phyloP scores from a whole-genome alignment of 1,140 invertebrate genomes.

The Rhagoletis zephyria region DNA sequence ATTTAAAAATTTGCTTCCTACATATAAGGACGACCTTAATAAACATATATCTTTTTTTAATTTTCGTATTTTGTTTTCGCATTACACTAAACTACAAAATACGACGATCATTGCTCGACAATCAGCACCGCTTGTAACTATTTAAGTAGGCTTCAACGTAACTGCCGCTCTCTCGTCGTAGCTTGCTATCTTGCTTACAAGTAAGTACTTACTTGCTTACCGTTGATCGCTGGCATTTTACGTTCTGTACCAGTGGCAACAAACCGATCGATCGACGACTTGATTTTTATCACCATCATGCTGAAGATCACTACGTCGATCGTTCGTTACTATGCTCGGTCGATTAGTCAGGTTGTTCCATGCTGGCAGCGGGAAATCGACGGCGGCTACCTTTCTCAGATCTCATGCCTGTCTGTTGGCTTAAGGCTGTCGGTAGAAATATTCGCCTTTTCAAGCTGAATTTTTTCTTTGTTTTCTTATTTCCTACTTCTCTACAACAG shows the following conservation, averaged over 20 bases:
- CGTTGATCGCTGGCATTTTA: background rate
- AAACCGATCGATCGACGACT: background rate
- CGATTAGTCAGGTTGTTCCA: background rate
- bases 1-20: too few relatives aligned
- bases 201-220: background rate
- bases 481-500: background rate
- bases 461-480: background rate
- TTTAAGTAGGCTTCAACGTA: slow-evolving; percentile 23
- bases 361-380: background rate
- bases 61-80: too few relatives aligned
- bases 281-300: slow-evolving; percentile 19
- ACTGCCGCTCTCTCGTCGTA: background rate
- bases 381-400: slow-evolving; percentile 8
- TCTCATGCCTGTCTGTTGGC: background rate
- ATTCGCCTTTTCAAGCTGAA: background rate
- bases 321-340: background rate
- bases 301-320: slow-evolving; percentile 16
- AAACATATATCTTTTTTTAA: background rate
- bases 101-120: slow-evolving; percentile 3
- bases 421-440: background rate
- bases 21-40: background rate
- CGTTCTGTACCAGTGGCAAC: background rate
- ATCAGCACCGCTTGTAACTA: slow-evolving; percentile 14
- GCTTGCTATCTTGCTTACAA: too few relatives aligned
- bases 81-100: background rate